phyloP scores from a whole-genome alignment of 2,797 vertebrate species.

The Apogon talboti region DNA sequence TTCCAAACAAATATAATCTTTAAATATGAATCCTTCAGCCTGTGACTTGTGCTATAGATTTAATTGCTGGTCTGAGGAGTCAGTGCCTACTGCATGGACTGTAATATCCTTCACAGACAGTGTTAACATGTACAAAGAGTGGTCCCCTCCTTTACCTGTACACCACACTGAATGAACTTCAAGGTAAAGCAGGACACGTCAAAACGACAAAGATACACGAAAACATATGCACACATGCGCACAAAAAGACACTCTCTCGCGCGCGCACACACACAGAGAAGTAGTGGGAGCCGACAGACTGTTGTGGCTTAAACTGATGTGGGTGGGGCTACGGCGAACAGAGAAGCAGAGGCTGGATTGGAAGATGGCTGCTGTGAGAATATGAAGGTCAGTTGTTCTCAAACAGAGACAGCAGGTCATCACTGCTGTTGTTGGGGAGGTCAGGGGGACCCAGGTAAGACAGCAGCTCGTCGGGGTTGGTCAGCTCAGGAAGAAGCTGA shows the following conservation, averaged over 20 bases:
- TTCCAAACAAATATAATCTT: neutral
- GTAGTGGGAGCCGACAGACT: slow-evolving; percentile 18
- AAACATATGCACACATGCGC: slow-evolving; percentile 9
- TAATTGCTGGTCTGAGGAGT: slow-evolving; percentile 65
- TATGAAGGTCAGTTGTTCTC: slow-evolving; percentile 89
- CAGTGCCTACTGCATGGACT: slow-evolving; percentile 27
- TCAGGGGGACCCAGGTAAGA: slow-evolving; percentile 95
- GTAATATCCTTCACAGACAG: slow-evolving; percentile 18
- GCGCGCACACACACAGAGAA: neutral
- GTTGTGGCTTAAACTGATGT: slow-evolving; percentile 6
- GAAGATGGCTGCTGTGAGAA: slow-evolving; percentile 20
- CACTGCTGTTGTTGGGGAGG: slow-evolving; percentile 93
- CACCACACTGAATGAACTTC: slow-evolving; percentile 27
- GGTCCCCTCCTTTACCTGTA: slow-evolving; percentile 27
- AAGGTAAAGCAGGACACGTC: slow-evolving; percentile 47
- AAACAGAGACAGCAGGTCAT: slow-evolving; percentile 95
- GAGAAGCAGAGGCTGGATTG: slow-evolving; percentile 38
- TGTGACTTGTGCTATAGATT: slow-evolving; percentile 61
- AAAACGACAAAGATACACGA: slow-evolving; percentile 44
- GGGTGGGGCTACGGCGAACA: slow-evolving; percentile 33
- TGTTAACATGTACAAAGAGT: slow-evolving; percentile 14
- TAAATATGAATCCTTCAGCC: slow-evolving; percentile 46
- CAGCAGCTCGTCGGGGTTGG: slow-evolving; percentile 94
- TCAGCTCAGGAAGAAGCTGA: slow-evolving; percentile 95
- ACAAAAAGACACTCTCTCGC: neutral